Evolutionary conservation across 2,797 vertebrate genomes (phyloP).

Genomic region (Sebastes cheni): DNA sequence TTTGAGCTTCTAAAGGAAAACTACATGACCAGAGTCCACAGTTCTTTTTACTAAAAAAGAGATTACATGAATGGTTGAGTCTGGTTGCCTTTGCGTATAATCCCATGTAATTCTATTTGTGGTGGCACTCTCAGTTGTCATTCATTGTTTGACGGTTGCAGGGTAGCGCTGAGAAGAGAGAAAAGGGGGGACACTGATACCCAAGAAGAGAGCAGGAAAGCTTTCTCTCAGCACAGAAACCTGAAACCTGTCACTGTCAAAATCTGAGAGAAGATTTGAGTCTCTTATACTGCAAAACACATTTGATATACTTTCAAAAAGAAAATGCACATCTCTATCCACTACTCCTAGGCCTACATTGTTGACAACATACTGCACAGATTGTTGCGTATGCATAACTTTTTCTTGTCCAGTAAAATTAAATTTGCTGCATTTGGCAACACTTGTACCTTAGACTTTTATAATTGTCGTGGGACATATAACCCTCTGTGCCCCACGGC

Average conservation of each 20-base stretch:
- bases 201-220: constrained; percentile 6
- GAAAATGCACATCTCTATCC: not conserved
- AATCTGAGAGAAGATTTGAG: not conserved
- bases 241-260: not conserved
- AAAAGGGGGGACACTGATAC: constrained; percentile 7
- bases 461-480: not conserved
- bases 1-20: constrained; percentile 20
- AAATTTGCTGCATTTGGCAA: not conserved
- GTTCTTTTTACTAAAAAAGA: constrained; percentile 44
- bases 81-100: constrained; percentile 67
- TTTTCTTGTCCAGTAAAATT: not conserved
- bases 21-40: constrained; percentile 2
- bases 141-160: constrained; percentile 55
- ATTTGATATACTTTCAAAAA: not conserved
- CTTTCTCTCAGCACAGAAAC: constrained; percentile 15
- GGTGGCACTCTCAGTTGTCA: constrained; percentile 60
- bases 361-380: not conserved
- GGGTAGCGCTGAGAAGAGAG: constrained; percentile 22
- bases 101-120: constrained; percentile 78
- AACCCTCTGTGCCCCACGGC: not conserved
- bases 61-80: constrained; percentile 72
- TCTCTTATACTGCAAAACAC: not conserved
- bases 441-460: not conserved
- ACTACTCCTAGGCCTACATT: not conserved
- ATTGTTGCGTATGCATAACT: not conserved